Conservation (phyloP, 2,888 invertebrate genomes). For the Leistus spinibarbis region DNA sequence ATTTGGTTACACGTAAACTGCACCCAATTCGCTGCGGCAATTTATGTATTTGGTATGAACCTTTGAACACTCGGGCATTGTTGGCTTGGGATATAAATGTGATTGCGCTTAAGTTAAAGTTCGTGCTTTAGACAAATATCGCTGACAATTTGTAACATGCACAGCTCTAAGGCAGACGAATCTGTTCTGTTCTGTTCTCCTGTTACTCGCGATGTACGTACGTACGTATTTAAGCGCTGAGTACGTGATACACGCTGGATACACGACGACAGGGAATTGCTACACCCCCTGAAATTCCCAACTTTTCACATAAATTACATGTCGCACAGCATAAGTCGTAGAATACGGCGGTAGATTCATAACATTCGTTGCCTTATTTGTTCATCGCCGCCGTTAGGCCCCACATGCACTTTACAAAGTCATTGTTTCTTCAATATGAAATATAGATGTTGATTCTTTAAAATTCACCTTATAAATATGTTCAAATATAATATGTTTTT, state of each 20-base stretch:
- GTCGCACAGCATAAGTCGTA: not conserved
- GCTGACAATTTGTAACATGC: constrained; percentile 18
- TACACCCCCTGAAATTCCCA: not conserved
- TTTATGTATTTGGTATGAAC: too few species aligned
- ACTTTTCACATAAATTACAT: not conserved
- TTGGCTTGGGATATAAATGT: constrained; percentile 3
- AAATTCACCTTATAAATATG: too few species aligned
- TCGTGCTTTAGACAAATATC: constrained; percentile 15
- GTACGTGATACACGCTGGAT: not conserved
- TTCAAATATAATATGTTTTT: too few species aligned
- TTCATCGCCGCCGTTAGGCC: not conserved
- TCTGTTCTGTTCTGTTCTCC: constrained; percentile 19
- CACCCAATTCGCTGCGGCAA: not conserved
- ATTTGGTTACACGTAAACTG: too few species aligned
- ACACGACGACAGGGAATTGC: not conserved
- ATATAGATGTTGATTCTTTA: too few species aligned
- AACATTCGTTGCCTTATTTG: not conserved
- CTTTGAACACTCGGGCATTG: not conserved
- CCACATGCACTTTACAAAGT: not conserved
- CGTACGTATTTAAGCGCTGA: not conserved
- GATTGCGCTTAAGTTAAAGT: constrained; percentile 7
- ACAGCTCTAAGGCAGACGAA: constrained; percentile 9
- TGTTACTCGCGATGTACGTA: not conserved
- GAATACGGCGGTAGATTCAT: not conserved
- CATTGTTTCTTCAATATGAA: too few species aligned